These are phyloP conservation scores for Vulpes vulpes DNA, from an alignment of 2,113 vertebrate genomes.

Conservation along the genomic window DNA sequence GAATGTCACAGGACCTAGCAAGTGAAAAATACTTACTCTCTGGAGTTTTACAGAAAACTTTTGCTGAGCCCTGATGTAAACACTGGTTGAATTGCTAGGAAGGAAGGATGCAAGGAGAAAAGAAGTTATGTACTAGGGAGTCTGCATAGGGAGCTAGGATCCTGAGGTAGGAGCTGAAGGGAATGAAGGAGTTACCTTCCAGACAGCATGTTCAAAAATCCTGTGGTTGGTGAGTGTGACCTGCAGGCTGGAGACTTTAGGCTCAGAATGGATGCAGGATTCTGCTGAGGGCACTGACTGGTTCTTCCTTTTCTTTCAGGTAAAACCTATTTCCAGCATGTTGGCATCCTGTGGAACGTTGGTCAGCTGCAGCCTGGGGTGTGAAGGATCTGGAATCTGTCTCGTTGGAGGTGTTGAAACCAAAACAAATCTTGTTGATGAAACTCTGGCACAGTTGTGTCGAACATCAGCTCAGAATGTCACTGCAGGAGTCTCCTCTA, in stretches of 20 bases:
- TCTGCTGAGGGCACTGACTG: slow-evolving; percentile 59
- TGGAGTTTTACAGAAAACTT: neutral
- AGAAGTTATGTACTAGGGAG: neutral
- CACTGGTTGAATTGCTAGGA: neutral
- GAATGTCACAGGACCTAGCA: neutral
- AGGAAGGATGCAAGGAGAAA: neutral
- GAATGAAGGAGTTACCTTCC: neutral
- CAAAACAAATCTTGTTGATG: slow-evolving; percentile 67
- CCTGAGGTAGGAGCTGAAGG: neutral
- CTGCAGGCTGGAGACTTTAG: neutral
- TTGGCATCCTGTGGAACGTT: slow-evolving; percentile 51
- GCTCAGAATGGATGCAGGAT: neutral
- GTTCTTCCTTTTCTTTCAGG: slow-evolving; percentile 75
- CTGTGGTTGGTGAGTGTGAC: neutral
- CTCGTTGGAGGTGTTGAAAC: slow-evolving; percentile 54
- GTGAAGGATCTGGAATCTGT: slow-evolving; percentile 76
- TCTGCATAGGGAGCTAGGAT: neutral
- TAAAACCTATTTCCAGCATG: slow-evolving; percentile 57
- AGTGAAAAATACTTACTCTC: neutral
- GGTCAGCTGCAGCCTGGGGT: slow-evolving; percentile 68
- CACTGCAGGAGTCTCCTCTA: slow-evolving; percentile 53
- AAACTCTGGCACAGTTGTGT: neutral
- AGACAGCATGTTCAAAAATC: neutral
- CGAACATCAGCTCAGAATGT: slow-evolving; percentile 51
- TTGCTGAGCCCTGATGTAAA: neutral